These are phyloP conservation scores for Coendou prehensilis DNA, from an alignment of 2,797 vertebrate species.

Conservation along the genomic window DNA sequence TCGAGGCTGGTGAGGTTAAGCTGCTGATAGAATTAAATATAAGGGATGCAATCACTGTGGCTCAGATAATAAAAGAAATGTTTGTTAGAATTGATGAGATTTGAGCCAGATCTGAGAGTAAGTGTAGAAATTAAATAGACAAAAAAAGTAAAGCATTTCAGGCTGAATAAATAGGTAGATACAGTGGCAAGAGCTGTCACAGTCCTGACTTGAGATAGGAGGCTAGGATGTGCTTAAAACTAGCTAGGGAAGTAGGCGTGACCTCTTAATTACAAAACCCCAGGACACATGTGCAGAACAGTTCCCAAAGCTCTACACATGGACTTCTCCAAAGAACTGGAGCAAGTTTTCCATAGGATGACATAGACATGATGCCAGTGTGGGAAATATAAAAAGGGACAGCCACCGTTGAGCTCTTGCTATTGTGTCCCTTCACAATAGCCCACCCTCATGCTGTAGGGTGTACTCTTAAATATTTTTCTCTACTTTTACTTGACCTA, in stretches of 20 bases:
- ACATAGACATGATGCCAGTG: neutral
- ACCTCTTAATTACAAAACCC: neutral
- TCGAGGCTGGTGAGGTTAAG: neutral
- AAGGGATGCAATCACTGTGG: neutral
- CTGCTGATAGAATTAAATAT: neutral
- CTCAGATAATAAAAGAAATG: constrained; percentile 2
- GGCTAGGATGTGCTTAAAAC: neutral
- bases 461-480: neutral
- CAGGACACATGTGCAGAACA: neutral
- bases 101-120: neutral
- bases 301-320: neutral
- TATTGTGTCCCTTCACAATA: neutral
- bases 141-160: neutral
- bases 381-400: neutral
- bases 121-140: neutral
- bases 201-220: neutral
- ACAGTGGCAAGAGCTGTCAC: neutral
- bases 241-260: neutral
- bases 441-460: neutral
- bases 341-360: neutral
- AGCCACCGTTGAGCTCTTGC: neutral
- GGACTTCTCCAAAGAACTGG: neutral
- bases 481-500: neutral
- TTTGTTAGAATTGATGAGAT: neutral
- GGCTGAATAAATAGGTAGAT: neutral